Conservation (phyloP, 2,888 invertebrate genomes). For the Oligia fasciuncula region DNA sequence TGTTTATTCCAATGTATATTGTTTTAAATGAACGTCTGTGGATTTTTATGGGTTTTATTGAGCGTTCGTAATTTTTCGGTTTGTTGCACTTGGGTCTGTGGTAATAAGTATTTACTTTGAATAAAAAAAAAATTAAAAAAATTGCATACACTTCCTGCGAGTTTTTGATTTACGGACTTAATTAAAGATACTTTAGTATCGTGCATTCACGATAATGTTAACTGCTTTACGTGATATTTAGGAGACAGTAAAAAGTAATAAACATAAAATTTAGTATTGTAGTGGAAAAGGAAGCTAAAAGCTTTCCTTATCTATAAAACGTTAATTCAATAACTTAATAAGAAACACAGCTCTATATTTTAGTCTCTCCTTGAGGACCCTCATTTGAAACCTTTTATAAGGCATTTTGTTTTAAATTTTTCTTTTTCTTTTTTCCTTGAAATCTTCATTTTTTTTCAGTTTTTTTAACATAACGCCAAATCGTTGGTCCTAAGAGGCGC, state of each 20-base stretch:
- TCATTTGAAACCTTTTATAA: not conserved
- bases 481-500: conserved; percentile 33
- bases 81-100: conserved; percentile 29
- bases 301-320: not conserved
- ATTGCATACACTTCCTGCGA: not conserved
- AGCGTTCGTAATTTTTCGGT: conserved; percentile 31
- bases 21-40: conserved; percentile 63
- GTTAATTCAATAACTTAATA: not conserved
- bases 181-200: not conserved
- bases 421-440: not conserved
- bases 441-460: not conserved
- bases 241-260: not conserved
- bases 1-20: conserved; percentile 59
- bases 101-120: not conserved
- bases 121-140: too few relatives aligned
- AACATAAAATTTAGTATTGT: not conserved
- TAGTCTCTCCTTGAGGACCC: not conserved
- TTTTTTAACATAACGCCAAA: not conserved
- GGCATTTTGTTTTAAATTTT: not conserved
- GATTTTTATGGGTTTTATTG: conserved; percentile 58
- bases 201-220: not conserved
- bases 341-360: not conserved
- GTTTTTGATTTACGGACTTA: not conserved
- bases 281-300: not conserved
- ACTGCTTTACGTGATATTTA: not conserved